phyloP scores from a whole-genome alignment of 1,140 invertebrate genomes.

The Brachionus manjavacas region DNA sequence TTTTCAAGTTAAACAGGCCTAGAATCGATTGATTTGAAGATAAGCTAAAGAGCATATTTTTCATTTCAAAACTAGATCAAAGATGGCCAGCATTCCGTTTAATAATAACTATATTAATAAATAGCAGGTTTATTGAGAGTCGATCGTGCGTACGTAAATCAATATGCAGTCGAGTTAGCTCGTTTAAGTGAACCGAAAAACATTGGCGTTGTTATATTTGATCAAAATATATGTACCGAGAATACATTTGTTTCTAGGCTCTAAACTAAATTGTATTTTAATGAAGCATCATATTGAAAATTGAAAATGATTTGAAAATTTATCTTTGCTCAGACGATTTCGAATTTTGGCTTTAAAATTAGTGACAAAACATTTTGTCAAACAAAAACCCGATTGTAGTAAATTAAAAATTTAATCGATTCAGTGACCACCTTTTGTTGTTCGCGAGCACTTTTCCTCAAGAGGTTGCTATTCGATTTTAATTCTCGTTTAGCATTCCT shows the following conservation, averaged over 20 bases:
- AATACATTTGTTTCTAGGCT: constrained; percentile 3
- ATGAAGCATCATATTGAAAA: constrained; percentile 25
- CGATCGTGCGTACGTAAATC: background rate
- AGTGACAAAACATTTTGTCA: background rate
- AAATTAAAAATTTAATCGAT: background rate
- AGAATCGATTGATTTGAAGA: background rate
- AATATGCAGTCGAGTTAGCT: background rate
- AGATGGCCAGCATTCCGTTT: background rate
- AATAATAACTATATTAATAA: background rate
- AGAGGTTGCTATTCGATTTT: background rate
- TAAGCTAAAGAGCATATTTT: background rate
- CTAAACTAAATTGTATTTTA: constrained; percentile 3
- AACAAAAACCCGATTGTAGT: background rate
- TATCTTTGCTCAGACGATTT: background rate
- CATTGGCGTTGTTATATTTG: background rate
- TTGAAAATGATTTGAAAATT: background rate
- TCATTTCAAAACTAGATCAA: background rate
- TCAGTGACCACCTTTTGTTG: background rate
- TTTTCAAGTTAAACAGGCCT: background rate
- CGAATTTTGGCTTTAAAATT: background rate
- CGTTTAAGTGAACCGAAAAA: constrained; percentile 23
- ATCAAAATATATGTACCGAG: background rate
- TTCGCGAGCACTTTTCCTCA: background rate
- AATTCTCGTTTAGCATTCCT: background rate
- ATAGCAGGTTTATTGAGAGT: constrained; percentile 9